Base-by-base conservation (phyloP, 1,140 invertebrate species). In the Pygmarrhopalites habei region DNA sequence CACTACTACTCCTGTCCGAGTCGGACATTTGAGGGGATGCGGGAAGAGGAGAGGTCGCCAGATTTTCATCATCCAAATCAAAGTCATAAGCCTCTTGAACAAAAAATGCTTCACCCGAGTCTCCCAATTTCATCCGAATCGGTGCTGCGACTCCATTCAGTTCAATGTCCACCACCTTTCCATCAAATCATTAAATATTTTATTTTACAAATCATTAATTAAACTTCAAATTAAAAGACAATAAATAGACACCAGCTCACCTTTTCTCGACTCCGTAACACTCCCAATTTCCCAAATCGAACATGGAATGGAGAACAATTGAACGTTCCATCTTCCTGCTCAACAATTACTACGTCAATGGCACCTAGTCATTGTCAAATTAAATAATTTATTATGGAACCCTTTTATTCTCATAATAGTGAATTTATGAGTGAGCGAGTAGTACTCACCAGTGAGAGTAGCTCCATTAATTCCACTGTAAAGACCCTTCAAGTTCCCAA, bases 81-180 rank as follows among this genome's bases (percentile, higher is more conserved):
- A 85, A 81, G 0, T 81, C 77, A 23, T 78, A 77, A 17, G 90
- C 82, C 79, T 93, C 92, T 78, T 97, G 90, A 1, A 99, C 93
- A 75, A 99, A 99, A 78, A 98, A 99, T 0, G 96, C 97, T 76
- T 99, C 95, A 2, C 97, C 97, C 21, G 91, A 92, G 73, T 98
- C 94, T 29, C 95, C 96, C 17, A 99, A 78, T 79, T 99, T 99
- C 97, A 99, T 99, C 73, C 98, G 94, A 75, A 99, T 88, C 71
- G 94, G 88, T 29, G 92, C 83, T 3, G 90, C 83, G 70, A 93
- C 86, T 52, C 93, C 94, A 85, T 99, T 99, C 68, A 99, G 88
- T 77, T 96, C 91, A 73, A 99, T 92, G 74, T 99, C 95, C 23
- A 71, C 69, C 71, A 99, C 95, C 92, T 98, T 72, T n/a, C n/a